Evolutionary conservation across 2,888 invertebrate species (phyloP).

Genomic region (Mesorhabditis spiculigera): DNA sequence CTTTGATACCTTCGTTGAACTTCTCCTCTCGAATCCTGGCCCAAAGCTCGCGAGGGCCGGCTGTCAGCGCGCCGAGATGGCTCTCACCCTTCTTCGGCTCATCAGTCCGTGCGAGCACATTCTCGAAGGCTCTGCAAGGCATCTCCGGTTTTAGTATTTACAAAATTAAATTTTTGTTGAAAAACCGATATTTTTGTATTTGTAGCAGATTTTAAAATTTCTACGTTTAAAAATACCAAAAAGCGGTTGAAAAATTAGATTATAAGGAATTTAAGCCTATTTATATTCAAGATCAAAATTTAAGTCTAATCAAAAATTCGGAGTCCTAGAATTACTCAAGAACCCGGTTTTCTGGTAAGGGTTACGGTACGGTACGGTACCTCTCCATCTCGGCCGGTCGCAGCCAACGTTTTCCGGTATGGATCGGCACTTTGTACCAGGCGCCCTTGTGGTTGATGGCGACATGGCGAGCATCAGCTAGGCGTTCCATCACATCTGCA

Average conservation of each 20-base stretch:
- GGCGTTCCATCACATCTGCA: slow-evolving; percentile 30
- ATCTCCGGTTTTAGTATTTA: neutral
- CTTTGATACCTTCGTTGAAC: slow-evolving; percentile 65
- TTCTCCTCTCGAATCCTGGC: slow-evolving; percentile 74
- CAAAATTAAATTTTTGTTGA: neutral
- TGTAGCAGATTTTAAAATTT: too few relatives aligned
- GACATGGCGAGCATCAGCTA: slow-evolving; percentile 68
- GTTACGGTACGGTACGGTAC: slow-evolving; percentile 59
- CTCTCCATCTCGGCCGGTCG: slow-evolving; percentile 85
- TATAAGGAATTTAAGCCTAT: neutral
- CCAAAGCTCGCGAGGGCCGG: slow-evolving; percentile 78
- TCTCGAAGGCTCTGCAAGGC: slow-evolving; percentile 29
- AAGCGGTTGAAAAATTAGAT: neutral
- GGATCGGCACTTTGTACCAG: slow-evolving; percentile 87
- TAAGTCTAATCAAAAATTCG: neutral
- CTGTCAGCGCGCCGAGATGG: slow-evolving; percentile 83
- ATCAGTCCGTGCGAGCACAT: slow-evolving; percentile 68
- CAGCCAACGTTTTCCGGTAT: slow-evolving; percentile 77
- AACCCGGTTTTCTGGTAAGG: too few relatives aligned
- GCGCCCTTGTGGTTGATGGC: slow-evolving; percentile 87
- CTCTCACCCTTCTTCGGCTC: slow-evolving; percentile 72
- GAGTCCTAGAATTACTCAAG: neutral
- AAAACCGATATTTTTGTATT: too few relatives aligned
- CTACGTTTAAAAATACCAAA: neutral
- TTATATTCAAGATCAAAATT: neutral